Evolutionary conservation across 2,113 vertebrate genomes (phyloP), one percentile per base, ranked within the genome.

Genomic region (Marcusenius ussheri): DNA sequence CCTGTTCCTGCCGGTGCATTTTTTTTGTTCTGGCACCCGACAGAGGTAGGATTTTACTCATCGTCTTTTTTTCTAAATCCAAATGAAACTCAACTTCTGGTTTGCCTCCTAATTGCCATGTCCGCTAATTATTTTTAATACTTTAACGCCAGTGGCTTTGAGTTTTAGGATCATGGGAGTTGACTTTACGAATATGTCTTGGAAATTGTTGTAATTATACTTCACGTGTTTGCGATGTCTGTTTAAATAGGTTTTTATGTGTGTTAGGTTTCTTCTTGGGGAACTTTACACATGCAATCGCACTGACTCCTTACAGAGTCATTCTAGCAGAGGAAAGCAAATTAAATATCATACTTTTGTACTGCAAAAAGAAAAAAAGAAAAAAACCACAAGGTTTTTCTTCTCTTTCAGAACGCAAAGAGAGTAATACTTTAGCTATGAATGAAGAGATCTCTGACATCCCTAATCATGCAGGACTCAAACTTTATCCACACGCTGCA

Each of bases 1-100:
- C 91, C 91, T 91, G 90, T 90, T 89, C 88, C 45, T 90, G 88
- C 90, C 92, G 90, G 92, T 87, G 91, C 91, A 92, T 92, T 86
- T 86, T 86, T 47, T 47, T 47, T 10, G 62, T 70, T 92, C 91
- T 91, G 92, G 93, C 92, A 92, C 93, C 93, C 91, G 90, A 91
- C 85, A 92, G 93, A 94, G 93, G 93, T 94, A 93, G 89, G 92
- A 92, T 88, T 88, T 77, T 83, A 51, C 21, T 35, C 17, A 27
- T 86, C 56, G 17, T 58, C 21, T 17, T 80, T 47, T 74, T 15
- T 15, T 74, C 15, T 70, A 80, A 53, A 87, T 21, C 58, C 70
- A 46, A 45, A n/a, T 42, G 47, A 39, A 39, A 74, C 21, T 39
- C 58, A 10, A 53, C 15, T 89, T 89, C 83, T 53, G 45, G 1